Evolutionary conservation across 2,888 invertebrate species (phyloP).

Genomic region (Mimas tiliae): DNA sequence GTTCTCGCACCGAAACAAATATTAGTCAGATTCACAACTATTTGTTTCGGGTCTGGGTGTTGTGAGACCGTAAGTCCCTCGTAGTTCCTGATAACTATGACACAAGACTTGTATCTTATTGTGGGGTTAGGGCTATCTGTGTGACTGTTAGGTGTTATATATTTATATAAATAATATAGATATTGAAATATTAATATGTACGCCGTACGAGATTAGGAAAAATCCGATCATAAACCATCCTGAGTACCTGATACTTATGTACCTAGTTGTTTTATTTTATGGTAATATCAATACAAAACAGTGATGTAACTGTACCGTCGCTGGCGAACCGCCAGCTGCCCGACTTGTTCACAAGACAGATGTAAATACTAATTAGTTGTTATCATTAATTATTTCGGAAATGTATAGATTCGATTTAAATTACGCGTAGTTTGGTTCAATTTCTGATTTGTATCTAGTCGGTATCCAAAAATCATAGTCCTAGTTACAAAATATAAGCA

Average conservation of each 20-base stretch:
- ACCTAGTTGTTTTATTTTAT: slow-evolving; percentile 3
- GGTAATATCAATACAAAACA: slow-evolving; percentile 4
- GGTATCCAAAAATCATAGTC: background rate
- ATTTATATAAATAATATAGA: too few relatives aligned
- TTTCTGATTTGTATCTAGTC: background rate
- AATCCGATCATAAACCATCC: background rate
- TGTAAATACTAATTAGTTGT: slow-evolving; percentile 19
- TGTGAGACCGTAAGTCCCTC: too few relatives aligned
- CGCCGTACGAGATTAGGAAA: background rate
- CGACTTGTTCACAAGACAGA: slow-evolving; percentile 13
- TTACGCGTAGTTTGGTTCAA: background rate
- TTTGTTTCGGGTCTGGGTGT: too few relatives aligned
- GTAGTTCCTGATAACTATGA: too few relatives aligned
- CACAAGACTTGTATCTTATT: too few relatives aligned
- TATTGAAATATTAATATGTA: too few relatives aligned
- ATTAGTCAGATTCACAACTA: too few relatives aligned
- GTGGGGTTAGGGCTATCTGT: too few relatives aligned
- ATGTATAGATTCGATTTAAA: slow-evolving; percentile 6
- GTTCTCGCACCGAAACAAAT: too few relatives aligned
- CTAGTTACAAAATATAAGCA: background rate
- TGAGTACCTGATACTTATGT: background rate
- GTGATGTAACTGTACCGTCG: slow-evolving; percentile 1
- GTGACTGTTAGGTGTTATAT: too few relatives aligned
- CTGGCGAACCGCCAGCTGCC: slow-evolving; percentile 12
- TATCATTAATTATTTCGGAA: slow-evolving; percentile 21